Base-by-base conservation (phyloP, 2,113 vertebrate genomes). In the Lutjanus erythropterus region DNA sequence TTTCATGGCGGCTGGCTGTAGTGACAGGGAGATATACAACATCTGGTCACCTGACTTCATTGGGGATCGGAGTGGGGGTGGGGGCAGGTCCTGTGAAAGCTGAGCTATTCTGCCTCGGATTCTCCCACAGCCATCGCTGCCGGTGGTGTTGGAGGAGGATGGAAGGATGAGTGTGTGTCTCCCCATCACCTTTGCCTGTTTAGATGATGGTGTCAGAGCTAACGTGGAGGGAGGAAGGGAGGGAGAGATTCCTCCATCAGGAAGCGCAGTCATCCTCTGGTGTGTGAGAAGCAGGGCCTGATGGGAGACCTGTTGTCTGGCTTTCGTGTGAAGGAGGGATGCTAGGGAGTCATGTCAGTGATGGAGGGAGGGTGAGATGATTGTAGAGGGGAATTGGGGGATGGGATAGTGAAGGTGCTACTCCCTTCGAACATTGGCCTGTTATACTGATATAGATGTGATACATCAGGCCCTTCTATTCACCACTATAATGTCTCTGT, bases 31-130 rank as follows among this genome's bases (percentile, higher is more conserved):
- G 92, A 93, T 89, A 88, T 94, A 93, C 90, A 92, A 93, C 91
- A 91, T 93, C 91, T 93, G 90, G 91, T 94, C 93, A 93, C 92
- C 93, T 93, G 92, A 93, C 91, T 91, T 90, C 85, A 83, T 72
- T 87, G 86, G 91, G 87, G 91, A 87, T 90, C 61, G 46, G 84
- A 85, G 77, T 88, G 92, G 89, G 90, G 91, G 89, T 65, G 85
- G 92, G 90, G 87, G 77, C 79, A 33, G 69, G 83, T 87, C 77
- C 84, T 89, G 75, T 86, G 85, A 87, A 85, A 84, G 81, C 89
- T 68, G 75, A 91, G 89, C 89, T 77, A 77, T 78, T 86, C 85
- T 70, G 64, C 78, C 71, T 84, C 70, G 19, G 85, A 88, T 89
- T 89, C 86, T 85, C 85, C 83, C 70, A 83, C 79, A 70, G 78